phyloP scores from a whole-genome alignment of 2,797 vertebrate species.

The Eutrigla gurnardus region DNA sequence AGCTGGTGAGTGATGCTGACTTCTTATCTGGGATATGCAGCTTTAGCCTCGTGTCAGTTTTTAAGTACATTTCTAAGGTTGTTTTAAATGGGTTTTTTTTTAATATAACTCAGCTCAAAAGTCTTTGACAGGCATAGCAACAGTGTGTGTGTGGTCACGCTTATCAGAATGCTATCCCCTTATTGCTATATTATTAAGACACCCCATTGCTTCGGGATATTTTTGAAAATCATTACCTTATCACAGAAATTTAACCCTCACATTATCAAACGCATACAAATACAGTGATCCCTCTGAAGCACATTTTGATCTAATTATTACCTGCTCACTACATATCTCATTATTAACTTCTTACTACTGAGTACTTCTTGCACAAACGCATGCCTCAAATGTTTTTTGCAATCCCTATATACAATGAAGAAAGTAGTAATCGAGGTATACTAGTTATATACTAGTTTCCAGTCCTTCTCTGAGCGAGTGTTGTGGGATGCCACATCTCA shows the following conservation, averaged over 20 bases:
- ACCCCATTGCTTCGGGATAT: background rate
- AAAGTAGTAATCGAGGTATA: background rate
- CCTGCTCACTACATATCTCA: background rate
- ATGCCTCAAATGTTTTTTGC: slow-evolving; percentile 8
- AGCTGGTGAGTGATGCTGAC: background rate
- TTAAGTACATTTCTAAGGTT: background rate
- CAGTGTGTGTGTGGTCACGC: background rate
- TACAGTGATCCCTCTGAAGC: background rate
- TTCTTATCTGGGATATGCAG: background rate
- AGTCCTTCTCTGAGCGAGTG: background rate
- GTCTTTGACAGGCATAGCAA: background rate
- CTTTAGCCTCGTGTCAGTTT: background rate
- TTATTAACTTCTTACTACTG: background rate
- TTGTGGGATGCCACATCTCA: slow-evolving; percentile 6
- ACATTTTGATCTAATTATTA: background rate
- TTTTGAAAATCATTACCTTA: background rate
- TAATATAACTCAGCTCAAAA: no score
- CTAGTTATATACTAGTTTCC: background rate
- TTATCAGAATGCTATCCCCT: background rate
- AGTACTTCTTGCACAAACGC: background rate
- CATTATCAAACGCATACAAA: background rate
- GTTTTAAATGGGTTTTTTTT: background rate
- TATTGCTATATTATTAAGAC: background rate
- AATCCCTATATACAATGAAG: background rate
- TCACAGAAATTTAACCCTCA: background rate